Percentiles rank a stretch among this genome's conserved stretches.
Evolutionary conservation across 2,797 vertebrate genomes (phyloP).

Genomic region (Ataeniobius toweri): DNA sequence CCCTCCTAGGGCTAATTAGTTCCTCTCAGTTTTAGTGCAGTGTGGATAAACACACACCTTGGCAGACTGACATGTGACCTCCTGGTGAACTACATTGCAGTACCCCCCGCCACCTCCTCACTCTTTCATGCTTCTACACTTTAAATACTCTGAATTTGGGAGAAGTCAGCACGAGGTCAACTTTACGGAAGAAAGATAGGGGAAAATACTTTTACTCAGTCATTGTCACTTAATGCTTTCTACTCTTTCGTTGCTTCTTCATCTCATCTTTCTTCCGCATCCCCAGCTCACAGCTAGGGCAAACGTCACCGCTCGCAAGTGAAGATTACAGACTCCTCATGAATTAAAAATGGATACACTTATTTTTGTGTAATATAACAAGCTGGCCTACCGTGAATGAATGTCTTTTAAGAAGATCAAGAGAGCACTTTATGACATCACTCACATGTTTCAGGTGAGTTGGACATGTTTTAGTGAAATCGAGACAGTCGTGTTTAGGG

Average conservation of each 20-base stretch:
- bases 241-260: slow-evolving; percentile 4
- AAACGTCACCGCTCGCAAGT: slow-evolving; percentile 53
- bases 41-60: slow-evolving; percentile 26
- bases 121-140: slow-evolving; percentile 7
- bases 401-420: slow-evolving; percentile 29
- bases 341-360: slow-evolving; percentile 76
- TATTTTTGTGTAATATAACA: slow-evolving; percentile 53
- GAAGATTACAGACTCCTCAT: slow-evolving; percentile 59
- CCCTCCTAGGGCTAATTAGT: slow-evolving; percentile 7
- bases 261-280: slow-evolving; percentile 51
- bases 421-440: slow-evolving; percentile 32
- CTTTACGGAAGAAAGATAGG: slow-evolving; percentile 16
- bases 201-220: slow-evolving; percentile 48
- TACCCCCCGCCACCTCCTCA: slow-evolving; percentile 1
- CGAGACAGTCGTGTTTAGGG: neutral
- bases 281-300: slow-evolving; percentile 53
- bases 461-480: slow-evolving; percentile 19
- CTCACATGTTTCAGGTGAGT: slow-evolving; percentile 22
- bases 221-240: slow-evolving; percentile 59
- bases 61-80: slow-evolving; percentile 57
- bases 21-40: neutral
- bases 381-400: slow-evolving; percentile 37
- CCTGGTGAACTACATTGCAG: slow-evolving; percentile 52
- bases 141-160: slow-evolving; percentile 40
- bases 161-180: slow-evolving; percentile 65